Conservation (phyloP, 1,140 invertebrate species). For the Cheumatopsyche charites region DNA sequence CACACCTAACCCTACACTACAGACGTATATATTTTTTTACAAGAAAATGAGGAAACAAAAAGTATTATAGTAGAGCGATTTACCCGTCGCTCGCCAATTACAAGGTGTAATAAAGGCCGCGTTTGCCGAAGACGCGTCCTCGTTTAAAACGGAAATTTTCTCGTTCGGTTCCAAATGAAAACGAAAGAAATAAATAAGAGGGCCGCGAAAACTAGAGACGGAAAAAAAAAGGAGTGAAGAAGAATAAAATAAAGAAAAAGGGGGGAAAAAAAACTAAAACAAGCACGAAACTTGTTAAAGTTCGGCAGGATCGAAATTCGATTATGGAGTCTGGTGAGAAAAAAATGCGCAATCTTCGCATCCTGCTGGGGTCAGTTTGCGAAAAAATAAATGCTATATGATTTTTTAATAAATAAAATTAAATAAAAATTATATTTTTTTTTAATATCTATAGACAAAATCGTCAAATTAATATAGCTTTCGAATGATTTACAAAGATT, state of each 20-base stretch:
- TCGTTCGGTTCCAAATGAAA: slow-evolving; percentile 5
- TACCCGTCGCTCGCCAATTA: slow-evolving; percentile 4
- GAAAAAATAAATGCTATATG: not conserved
- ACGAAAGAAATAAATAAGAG: not conserved
- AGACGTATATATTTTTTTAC: no score
- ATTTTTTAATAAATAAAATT: not conserved
- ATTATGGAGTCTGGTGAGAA: not conserved
- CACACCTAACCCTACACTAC: no score
- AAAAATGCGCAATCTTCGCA: no score
- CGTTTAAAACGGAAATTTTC: slow-evolving; percentile 20
- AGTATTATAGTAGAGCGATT: no score
- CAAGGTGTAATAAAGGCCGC: slow-evolving; percentile 20
- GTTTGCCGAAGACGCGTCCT: slow-evolving; percentile 8
- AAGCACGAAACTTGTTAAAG: slow-evolving; percentile 8
- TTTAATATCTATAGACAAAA: not conserved
- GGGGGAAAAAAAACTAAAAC: not conserved
- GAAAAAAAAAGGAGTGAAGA: no score
- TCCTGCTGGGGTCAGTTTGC: no score
- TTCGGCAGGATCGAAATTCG: slow-evolving; percentile 6
- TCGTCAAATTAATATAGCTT: not conserved
- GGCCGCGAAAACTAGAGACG: no score
- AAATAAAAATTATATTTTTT: not conserved
- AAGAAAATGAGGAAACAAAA: no score
- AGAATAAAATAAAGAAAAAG: no score
- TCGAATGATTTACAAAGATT: no score